Percentiles rank a stretch among this genome's conserved stretches.
Conservation (phyloP, 1,140 invertebrate species). For the Hydropsyche tenuis region DNA sequence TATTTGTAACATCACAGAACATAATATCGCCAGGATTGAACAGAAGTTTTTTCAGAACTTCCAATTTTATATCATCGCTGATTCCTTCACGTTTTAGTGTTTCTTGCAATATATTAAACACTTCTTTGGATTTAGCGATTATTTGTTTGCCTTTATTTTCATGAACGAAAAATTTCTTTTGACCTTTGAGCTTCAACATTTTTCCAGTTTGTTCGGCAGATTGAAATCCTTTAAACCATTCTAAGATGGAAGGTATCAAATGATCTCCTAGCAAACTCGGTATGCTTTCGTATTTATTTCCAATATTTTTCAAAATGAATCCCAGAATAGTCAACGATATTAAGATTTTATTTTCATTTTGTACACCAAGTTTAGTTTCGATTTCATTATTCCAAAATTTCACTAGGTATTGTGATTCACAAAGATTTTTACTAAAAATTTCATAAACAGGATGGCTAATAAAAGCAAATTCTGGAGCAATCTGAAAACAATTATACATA, state of each 20-base stretch:
- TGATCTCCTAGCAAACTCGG: constrained; percentile 63
- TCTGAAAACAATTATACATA: constrained; percentile 57
- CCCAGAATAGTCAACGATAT: constrained; percentile 63
- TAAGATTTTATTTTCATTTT: constrained; percentile 67
- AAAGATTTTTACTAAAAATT: constrained; percentile 62
- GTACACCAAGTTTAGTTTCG: constrained; percentile 65
- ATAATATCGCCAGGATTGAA: constrained; percentile 72
- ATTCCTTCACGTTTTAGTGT: constrained; percentile 60
- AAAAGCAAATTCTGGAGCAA: constrained; percentile 64
- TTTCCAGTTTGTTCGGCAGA: constrained; percentile 59
- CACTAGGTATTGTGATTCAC: constrained; percentile 57
- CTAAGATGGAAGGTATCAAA: constrained; percentile 65
- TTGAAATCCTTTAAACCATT: constrained; percentile 63
- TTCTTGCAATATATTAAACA: constrained; percentile 63
- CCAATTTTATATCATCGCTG: constrained; percentile 62
- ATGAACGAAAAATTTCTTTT: constrained; percentile 26
- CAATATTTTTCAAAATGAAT: constrained; percentile 61
- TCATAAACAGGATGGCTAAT: constrained; percentile 69
- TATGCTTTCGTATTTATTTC: constrained; percentile 59
- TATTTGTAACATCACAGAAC: constrained; percentile 73
- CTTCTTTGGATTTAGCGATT: constrained; percentile 63
- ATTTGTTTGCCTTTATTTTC: constrained; percentile 61
- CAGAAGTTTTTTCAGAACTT: constrained; percentile 68
- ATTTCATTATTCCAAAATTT: constrained; percentile 65
- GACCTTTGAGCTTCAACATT: constrained; percentile 52